These are phyloP conservation scores for Bombus huntii DNA, from an alignment of 1,140 invertebrate species.

Conservation along the genomic window DNA sequence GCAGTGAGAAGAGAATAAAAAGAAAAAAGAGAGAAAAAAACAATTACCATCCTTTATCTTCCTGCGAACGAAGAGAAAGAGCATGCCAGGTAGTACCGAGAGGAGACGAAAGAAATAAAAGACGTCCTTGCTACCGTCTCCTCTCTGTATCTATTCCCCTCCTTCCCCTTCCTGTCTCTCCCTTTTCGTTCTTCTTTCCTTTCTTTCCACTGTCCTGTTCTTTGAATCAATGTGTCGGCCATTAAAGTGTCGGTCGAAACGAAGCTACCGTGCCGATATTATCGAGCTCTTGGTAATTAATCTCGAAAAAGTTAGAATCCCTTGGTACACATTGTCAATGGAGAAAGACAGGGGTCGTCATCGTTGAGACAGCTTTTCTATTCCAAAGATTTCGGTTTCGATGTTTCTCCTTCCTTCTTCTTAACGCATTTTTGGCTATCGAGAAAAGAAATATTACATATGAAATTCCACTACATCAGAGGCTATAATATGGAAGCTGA, in stretches of 20 bases:
- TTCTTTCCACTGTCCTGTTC: slow-evolving; percentile 17
- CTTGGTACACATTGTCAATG: no score
- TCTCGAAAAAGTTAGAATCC: slow-evolving; percentile 56
- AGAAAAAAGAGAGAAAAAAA: slow-evolving; percentile 38
- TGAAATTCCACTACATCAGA: no score
- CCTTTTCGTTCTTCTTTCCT: not conserved
- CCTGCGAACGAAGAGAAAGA: slow-evolving; percentile 57
- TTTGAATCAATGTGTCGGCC: slow-evolving; percentile 63
- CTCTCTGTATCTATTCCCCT: slow-evolving; percentile 49
- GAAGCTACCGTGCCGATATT: slow-evolving; percentile 65
- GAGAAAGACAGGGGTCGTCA: not conserved
- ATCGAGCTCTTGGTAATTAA: slow-evolving; percentile 69
- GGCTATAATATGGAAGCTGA: no score
- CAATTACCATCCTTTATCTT: slow-evolving; percentile 65
- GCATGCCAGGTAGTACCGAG: slow-evolving; percentile 59
- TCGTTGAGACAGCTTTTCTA: not conserved
- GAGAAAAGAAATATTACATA: no score
- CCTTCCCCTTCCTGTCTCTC: not conserved
- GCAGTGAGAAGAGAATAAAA: slow-evolving; percentile 31
- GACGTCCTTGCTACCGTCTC: slow-evolving; percentile 66
- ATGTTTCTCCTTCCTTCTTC: no score
- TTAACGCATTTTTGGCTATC: no score
- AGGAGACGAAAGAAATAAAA: slow-evolving; percentile 59
- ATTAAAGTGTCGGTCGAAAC: slow-evolving; percentile 63
- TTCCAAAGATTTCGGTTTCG: no score